phyloP scores from a whole-genome alignment of 30 jellyfish, hydroid and myxozoan species.

The Nemopilema nomurai region DNA sequence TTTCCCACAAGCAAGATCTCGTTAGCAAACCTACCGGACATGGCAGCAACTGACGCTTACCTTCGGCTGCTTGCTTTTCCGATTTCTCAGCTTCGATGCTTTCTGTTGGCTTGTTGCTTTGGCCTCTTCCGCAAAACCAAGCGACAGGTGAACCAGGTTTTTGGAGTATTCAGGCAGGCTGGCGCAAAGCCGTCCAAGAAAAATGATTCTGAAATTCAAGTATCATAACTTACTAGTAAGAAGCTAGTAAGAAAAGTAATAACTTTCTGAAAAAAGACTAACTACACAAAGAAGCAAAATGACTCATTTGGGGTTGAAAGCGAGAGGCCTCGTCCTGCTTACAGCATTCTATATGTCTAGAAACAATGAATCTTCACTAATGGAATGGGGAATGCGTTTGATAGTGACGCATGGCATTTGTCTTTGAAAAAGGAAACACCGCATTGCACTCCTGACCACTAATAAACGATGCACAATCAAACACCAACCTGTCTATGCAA shows the following conservation, averaged over 20 bases:
- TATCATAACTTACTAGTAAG: background rate
- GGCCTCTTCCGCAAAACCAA: slow-evolving; percentile 55
- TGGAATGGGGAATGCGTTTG: too few relatives aligned
- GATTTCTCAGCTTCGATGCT: slow-evolving; percentile 21
- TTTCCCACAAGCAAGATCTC: too few relatives aligned
- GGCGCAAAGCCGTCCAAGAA: slow-evolving; percentile 43
- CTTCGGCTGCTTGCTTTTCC: slow-evolving; percentile 35
- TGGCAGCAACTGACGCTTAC: background rate
- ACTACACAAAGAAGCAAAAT: too few relatives aligned
- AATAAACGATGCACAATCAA: background rate
- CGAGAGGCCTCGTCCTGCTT: too few relatives aligned
- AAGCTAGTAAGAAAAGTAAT: too few relatives aligned
- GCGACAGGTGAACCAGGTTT: slow-evolving; percentile 43
- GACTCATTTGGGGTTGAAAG: too few relatives aligned
- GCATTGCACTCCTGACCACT: background rate
- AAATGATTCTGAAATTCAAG: slow-evolving; percentile 30
- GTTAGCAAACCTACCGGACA: background rate
- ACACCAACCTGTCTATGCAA: slow-evolving; percentile 35
- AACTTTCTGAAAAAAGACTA: too few relatives aligned
- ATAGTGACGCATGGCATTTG: too few relatives aligned
- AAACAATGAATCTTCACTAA: too few relatives aligned
- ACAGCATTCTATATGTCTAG: too few relatives aligned
- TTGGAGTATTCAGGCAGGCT: slow-evolving; percentile 40
- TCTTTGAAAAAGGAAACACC: background rate
- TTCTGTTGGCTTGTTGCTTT: slow-evolving; percentile 14